phyloP scores from a whole-genome alignment of 2,113 vertebrate genomes.

The Leptocoma aspasia region DNA sequence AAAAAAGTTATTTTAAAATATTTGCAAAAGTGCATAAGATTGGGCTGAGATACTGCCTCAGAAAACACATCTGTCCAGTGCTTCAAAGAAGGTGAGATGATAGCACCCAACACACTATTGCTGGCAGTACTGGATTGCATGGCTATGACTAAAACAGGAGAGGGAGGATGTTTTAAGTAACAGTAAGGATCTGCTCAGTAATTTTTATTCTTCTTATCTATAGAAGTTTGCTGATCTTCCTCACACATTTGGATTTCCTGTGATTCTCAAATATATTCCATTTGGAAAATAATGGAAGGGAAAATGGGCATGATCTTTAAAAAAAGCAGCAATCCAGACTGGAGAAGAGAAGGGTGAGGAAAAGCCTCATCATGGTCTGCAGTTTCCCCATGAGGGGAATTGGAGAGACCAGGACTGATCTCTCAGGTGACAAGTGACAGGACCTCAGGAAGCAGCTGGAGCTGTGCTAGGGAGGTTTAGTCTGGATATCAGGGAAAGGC shows the following conservation, averaged over 20 bases:
- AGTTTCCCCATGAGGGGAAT: background rate
- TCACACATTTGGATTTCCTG: background rate
- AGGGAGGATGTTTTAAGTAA: background rate
- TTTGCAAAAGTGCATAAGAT: background rate
- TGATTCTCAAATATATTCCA: background rate
- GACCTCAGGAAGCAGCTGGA: fast-evolving
- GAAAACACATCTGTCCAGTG: background rate
- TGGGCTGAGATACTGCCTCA: background rate
- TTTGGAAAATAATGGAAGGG: background rate
- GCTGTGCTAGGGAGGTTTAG: fast-evolving
- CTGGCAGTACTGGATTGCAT: background rate
- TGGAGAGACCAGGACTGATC: background rate
- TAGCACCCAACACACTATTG: fast-evolving
- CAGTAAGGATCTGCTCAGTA: background rate
- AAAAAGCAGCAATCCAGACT: background rate
- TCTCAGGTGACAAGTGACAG: background rate
- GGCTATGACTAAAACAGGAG: background rate
- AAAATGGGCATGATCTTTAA: background rate
- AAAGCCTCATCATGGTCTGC: background rate
- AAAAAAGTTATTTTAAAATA: background rate
- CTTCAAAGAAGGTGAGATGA: background rate
- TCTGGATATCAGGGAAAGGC: fast-evolving
- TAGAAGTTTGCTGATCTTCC: background rate
- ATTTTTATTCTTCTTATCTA: background rate
- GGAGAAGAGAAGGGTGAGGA: background rate